Conservation (phyloP, 1,140 invertebrate genomes). For the Yoshiicerus persimilis region DNA sequence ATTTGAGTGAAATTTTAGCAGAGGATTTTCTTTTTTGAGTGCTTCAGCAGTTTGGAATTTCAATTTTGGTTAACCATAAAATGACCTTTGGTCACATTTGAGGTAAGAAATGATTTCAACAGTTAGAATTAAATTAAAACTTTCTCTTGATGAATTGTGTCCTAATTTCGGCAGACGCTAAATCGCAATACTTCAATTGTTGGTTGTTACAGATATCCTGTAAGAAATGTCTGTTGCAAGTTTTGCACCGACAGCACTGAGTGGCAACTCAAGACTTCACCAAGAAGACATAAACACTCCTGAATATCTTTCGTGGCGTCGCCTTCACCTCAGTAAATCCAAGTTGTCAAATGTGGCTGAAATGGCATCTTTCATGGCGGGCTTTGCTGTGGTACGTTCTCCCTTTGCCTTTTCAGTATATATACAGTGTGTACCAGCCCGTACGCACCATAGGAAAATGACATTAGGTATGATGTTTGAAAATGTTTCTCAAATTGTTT, state of each 20-base stretch:
- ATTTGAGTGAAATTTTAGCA: too few relatives aligned
- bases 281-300: conserved; percentile 27
- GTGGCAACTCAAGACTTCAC: neutral
- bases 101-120: too few relatives aligned
- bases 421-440: neutral
- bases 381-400: conserved; percentile 40
- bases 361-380: conserved; percentile 43
- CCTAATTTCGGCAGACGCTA: too few relatives aligned
- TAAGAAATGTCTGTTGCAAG: neutral
- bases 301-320: conserved; percentile 44
- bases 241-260: neutral
- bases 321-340: conserved; percentile 45
- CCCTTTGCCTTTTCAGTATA: neutral
- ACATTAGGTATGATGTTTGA: too few relatives aligned
- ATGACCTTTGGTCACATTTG: too few relatives aligned
- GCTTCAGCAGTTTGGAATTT: too few relatives aligned
- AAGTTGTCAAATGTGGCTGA: conserved; percentile 41
- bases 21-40: too few relatives aligned
- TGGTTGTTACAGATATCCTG: neutral
- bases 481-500: too few relatives aligned
- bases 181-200: too few relatives aligned
- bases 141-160: too few relatives aligned
- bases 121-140: too few relatives aligned
- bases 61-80: too few relatives aligned
- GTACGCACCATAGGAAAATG: neutral